Evolutionary conservation across 2,888 invertebrate genomes (phyloP), one percentile per base, ranked within the genome.

Genomic region (Germaria angustata): DNA sequence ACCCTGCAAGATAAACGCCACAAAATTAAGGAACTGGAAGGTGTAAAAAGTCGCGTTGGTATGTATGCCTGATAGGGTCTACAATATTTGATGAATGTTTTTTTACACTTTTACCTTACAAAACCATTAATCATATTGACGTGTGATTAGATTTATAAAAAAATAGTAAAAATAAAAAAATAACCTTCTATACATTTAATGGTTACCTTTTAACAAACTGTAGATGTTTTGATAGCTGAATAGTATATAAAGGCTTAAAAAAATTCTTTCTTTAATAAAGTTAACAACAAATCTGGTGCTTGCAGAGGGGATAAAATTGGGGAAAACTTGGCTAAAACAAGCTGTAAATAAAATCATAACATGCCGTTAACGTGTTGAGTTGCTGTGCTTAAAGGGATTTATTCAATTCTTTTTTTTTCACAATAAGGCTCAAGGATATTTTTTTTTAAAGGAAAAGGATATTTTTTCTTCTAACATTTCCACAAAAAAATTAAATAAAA

Each of bases 121-220:
- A 44, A 71, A 34, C 34, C 55, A 82, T 82, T 82, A 79, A 79
- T 82, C 78, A 82, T 59, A 71, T 71, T 79, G 81, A 75, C 75
- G 71, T 75, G 75, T 75, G 81, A 79, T 82, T 79, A 65, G 73
- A 44, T 81, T 73, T 66, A 73, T 44, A n/a, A 46, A 11, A 36
- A 61, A 41, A 41, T 49, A 59, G 15, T 63, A 44, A 22, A 55
- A 65, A 57, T 49, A 36, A 36, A 8, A 36, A 11, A 1, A 6
- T 2, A 36, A 36, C 11, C 28, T 28, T 28, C 28, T 5, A 28
- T 3, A 36, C 11, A 11, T 0, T 8, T 11, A 36, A 11, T 36
- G 36, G 4, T 22, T 20, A n/a, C n/a, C 8, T 49, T 22, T 4
- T 15, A 13, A 34, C 17, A 46, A 63, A 20, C 11, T 34, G 15